Evolutionary conservation across 2,797 vertebrate species (phyloP).

Genomic region (Takifugu rubripes): DNA sequence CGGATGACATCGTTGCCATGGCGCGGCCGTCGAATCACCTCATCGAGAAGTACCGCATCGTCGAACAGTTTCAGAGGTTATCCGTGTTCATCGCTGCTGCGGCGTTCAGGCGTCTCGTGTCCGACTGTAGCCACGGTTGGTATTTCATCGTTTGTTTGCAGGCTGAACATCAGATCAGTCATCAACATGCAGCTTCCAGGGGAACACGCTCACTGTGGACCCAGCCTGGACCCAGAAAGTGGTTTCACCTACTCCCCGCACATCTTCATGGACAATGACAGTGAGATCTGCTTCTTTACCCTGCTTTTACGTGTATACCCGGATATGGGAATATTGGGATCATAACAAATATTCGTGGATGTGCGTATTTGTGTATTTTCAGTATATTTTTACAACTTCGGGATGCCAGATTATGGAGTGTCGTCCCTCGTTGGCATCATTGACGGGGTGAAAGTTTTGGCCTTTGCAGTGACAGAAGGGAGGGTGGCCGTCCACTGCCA

Average conservation of each 20-base stretch:
- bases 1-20: conserved; percentile 81
- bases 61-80: conserved; percentile 80
- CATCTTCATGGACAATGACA: conserved; percentile 81
- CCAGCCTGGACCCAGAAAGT: conserved; percentile 70
- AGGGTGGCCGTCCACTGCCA: conserved; percentile 83
- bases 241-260: conserved; percentile 83
- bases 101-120: neutral
- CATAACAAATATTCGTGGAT: neutral
- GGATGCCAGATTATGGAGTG: conserved; percentile 81
- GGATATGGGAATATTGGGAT: neutral
- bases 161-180: conserved; percentile 79
- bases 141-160: conserved; percentile 25
- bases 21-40: conserved; percentile 76
- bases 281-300: conserved; percentile 56
- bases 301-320: neutral
- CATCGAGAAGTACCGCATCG: conserved; percentile 77
- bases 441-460: conserved; percentile 81
- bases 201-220: conserved; percentile 81
- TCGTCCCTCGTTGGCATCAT: conserved; percentile 74
- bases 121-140: neutral
- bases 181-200: conserved; percentile 82
- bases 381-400: conserved; percentile 87
- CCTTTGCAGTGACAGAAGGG: conserved; percentile 79
- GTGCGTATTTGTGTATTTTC: conserved; percentile 25
- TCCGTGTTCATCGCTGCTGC: conserved; percentile 6